Conservation (phyloP, 1,140 invertebrate species). For the Zaprionus tsacasi region DNA sequence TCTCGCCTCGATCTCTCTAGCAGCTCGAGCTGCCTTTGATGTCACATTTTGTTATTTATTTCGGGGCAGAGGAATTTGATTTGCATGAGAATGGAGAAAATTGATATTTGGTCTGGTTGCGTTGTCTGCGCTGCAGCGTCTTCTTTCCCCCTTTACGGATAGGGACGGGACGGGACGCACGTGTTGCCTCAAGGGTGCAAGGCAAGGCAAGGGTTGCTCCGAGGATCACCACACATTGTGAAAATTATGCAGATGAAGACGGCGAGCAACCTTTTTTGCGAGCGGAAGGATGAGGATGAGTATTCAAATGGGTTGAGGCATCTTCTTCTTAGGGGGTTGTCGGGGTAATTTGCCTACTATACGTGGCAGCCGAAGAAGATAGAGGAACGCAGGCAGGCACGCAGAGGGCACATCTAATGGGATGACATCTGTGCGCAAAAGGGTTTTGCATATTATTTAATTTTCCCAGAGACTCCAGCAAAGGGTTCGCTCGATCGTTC, state of each 20-base stretch:
- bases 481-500: no score
- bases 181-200: conserved; percentile 67
- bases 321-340: conserved; percentile 65
- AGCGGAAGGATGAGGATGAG: conserved; percentile 60
- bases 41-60: conserved; percentile 80
- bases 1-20: conserved; percentile 52
- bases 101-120: conserved; percentile 76
- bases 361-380: conserved; percentile 53
- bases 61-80: conserved; percentile 72
- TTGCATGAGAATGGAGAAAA: conserved; percentile 81
- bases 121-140: conserved; percentile 63
- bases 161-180: conserved; percentile 50
- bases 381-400: conserved; percentile 26
- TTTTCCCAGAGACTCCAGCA: conserved; percentile 55
- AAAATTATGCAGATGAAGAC: conserved; percentile 83
- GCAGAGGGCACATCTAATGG: conserved; percentile 56
- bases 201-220: conserved; percentile 52
- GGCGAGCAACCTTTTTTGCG: conserved; percentile 44
- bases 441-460: conserved; percentile 80
- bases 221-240: conserved; percentile 65
- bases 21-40: conserved; percentile 55
- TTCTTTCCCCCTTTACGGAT: conserved; percentile 36
- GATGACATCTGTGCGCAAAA: conserved; percentile 73
- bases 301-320: conserved; percentile 76
- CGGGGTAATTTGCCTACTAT: conserved; percentile 68